phyloP scores from a whole-genome alignment of 2,797 vertebrate genomes.

The Syngnathus acus region DNA sequence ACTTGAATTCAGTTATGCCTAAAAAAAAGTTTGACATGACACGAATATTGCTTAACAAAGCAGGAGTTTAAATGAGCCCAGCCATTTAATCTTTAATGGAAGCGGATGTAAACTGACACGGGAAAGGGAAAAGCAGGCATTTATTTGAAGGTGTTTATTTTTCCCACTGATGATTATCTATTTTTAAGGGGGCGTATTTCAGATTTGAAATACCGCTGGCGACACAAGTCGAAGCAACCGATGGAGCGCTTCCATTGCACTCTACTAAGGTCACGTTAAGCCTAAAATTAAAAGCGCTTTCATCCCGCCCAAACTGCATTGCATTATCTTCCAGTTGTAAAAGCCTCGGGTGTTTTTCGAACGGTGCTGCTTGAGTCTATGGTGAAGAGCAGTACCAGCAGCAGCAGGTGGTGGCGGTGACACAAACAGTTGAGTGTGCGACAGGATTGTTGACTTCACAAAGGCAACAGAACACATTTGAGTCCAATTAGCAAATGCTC shows the following conservation, averaged over 20 bases:
- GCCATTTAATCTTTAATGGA: too few relatives aligned
- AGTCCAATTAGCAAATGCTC: slow-evolving; percentile 25
- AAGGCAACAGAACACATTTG: slow-evolving; percentile 26
- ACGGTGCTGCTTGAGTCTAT: slow-evolving; percentile 6
- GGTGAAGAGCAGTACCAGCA: slow-evolving; percentile 26
- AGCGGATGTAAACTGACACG: background rate
- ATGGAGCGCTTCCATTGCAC: background rate
- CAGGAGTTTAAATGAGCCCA: background rate
- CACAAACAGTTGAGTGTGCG: slow-evolving; percentile 29
- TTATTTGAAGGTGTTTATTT: background rate
- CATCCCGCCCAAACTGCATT: slow-evolving; percentile 34
- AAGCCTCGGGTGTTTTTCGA: slow-evolving; percentile 1
- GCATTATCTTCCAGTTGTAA: slow-evolving; percentile 30
- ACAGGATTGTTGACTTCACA: slow-evolving; percentile 18
- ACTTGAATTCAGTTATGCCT: background rate
- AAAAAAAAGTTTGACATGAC: background rate
- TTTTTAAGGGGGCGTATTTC: background rate
- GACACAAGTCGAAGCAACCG: background rate
- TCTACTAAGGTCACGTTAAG: slow-evolving; percentile 22
- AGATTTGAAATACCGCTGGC: background rate
- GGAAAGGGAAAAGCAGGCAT: background rate
- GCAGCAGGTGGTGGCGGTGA: slow-evolving; percentile 21
- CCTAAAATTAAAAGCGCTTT: slow-evolving; percentile 20
- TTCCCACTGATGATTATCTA: background rate
- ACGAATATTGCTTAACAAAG: background rate